phyloP scores from a whole-genome alignment of 2,113 vertebrate species.

The Sturnira hondurensis region DNA sequence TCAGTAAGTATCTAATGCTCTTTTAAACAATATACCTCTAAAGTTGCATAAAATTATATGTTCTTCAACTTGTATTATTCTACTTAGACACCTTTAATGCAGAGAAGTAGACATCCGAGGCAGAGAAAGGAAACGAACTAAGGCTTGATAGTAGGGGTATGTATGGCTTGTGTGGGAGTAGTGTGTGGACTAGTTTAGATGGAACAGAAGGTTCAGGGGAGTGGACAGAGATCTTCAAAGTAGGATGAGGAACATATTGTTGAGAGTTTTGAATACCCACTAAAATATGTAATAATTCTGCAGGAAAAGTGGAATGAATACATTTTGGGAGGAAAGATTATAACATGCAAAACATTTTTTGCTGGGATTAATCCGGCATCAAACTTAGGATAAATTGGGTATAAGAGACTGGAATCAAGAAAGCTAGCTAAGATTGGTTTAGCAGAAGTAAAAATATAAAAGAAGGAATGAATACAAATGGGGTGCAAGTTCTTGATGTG shows the following conservation, averaged over 20 bases:
- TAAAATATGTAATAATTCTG: background rate
- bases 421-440: background rate
- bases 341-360: background rate
- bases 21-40: background rate
- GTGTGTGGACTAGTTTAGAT: background rate
- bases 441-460: background rate
- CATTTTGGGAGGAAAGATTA: background rate
- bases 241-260: background rate
- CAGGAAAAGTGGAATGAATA: background rate
- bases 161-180: background rate
- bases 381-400: background rate
- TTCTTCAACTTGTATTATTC: background rate
- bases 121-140: background rate
- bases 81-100: background rate
- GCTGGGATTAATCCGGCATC: background rate
- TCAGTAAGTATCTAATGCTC: background rate
- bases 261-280: background rate
- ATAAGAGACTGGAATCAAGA: background rate
- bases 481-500: background rate
- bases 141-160: background rate
- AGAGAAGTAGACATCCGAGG: background rate
- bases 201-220: background rate
- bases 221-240: background rate
- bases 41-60: background rate
- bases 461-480: background rate